phyloP scores from a whole-genome alignment of 2,797 vertebrate genomes.

The Premnoplex brunnescens region DNA sequence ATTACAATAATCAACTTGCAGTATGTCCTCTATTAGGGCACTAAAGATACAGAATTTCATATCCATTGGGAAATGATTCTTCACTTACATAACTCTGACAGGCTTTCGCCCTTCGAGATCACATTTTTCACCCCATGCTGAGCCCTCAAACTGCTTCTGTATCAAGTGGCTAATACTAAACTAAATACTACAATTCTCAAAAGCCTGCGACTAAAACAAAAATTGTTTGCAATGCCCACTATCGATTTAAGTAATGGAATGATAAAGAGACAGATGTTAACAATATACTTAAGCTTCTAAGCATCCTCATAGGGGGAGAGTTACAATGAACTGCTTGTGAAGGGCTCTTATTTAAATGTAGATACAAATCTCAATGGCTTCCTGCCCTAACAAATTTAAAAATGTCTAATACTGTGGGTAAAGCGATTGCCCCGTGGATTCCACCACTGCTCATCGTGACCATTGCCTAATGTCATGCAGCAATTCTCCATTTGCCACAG shows the following conservation, averaged over 20 bases:
- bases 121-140: constrained; percentile 61
- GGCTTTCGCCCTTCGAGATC: constrained; percentile 65
- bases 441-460: not conserved
- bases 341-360: constrained; percentile 65
- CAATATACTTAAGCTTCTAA: constrained; percentile 65
- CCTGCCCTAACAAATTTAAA: constrained; percentile 32
- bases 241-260: constrained; percentile 63
- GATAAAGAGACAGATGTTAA: constrained; percentile 70
- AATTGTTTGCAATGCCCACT: constrained; percentile 15
- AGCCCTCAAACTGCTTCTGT: constrained; percentile 45
- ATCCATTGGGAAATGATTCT: constrained; percentile 56
- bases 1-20: constrained; percentile 81
- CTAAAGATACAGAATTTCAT: constrained; percentile 68
- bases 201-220: constrained; percentile 45
- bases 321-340: constrained; percentile 66
- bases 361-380: constrained; percentile 21
- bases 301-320: constrained; percentile 34
- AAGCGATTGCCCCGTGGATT: constrained; percentile 8
- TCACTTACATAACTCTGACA: constrained; percentile 72
- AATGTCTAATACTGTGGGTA: constrained; percentile 20
- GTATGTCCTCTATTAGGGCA: constrained; percentile 75
- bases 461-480: constrained; percentile 27
- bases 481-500: constrained; percentile 24
- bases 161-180: constrained; percentile 63
- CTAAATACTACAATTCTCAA: constrained; percentile 44